Conservation (phyloP, 2,797 vertebrate genomes). For the Anableps anableps region DNA sequence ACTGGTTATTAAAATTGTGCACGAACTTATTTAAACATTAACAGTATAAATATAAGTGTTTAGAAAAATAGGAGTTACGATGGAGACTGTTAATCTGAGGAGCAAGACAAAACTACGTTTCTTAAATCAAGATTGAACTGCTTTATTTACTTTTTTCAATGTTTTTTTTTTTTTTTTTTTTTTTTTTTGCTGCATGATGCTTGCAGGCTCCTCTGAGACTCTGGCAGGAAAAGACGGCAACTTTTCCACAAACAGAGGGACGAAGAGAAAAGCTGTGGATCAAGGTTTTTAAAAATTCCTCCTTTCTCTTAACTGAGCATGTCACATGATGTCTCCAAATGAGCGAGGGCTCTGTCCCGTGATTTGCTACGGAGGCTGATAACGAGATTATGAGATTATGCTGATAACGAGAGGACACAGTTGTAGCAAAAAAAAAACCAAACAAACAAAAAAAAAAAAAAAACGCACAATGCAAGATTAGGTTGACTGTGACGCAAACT, state of each 20-base stretch:
- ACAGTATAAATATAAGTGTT: background rate
- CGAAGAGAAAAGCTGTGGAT: slow-evolving; percentile 79
- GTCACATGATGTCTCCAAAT: slow-evolving; percentile 49
- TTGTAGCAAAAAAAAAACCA: slow-evolving; percentile 14
- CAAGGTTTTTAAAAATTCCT: slow-evolving; percentile 74
- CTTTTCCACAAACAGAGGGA: slow-evolving; percentile 46
- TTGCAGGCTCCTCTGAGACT: slow-evolving; percentile 47
- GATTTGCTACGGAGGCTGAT: slow-evolving; percentile 46
- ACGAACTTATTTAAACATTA: background rate
- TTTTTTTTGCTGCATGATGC: background rate
- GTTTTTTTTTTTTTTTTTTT: background rate
- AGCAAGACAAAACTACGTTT: background rate
- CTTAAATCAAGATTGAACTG: background rate
- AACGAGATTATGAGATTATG: too few species aligned
- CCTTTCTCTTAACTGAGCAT: slow-evolving; percentile 22
- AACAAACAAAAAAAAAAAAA: background rate
- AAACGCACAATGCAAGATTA: slow-evolving; percentile 9
- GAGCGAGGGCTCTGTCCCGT: slow-evolving; percentile 61
- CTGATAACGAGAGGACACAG: background rate
- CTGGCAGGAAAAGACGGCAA: slow-evolving; percentile 19
- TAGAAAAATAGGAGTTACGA: background rate
- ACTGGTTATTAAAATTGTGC: background rate
- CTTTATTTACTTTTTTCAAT: background rate
- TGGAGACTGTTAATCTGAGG: background rate
- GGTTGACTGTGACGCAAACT: background rate